Conservation (phyloP, 2,113 vertebrate species). For the Pterocles burchelli region DNA sequence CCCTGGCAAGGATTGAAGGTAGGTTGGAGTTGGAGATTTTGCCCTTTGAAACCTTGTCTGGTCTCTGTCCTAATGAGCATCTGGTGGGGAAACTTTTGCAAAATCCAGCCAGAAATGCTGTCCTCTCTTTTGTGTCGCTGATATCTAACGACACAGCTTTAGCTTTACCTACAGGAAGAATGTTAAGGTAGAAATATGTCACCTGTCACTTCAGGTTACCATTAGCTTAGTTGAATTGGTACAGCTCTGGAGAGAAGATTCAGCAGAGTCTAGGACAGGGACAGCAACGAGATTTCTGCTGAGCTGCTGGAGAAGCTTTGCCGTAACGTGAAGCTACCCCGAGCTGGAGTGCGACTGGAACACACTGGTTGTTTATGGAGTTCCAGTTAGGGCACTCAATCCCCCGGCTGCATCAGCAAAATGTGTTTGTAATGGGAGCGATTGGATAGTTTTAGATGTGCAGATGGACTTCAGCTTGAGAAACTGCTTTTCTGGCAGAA, state of each 20-base stretch:
- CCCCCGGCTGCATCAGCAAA: background rate
- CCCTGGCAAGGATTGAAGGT: slow-evolving; percentile 99
- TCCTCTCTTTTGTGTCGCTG: background rate
- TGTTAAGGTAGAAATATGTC: background rate
- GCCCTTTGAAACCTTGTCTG: background rate
- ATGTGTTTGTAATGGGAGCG: background rate
- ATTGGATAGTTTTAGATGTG: background rate
- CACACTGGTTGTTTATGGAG: background rate
- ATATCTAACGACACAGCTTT: background rate
- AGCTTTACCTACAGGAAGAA: background rate
- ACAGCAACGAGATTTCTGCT: background rate
- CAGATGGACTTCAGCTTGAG: slow-evolving; percentile 42
- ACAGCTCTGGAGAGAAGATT: background rate
- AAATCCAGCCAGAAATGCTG: background rate
- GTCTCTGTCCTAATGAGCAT: background rate
- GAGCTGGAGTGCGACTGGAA: background rate
- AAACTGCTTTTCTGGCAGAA: slow-evolving; percentile 9
- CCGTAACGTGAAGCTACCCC: background rate
- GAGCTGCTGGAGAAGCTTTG: background rate
- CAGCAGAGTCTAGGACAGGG: background rate
- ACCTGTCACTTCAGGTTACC: background rate
- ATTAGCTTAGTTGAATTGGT: background rate
- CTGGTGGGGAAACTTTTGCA: background rate
- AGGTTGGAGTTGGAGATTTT: slow-evolving; percentile 34
- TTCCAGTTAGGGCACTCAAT: background rate